Evolutionary conservation across 2,113 vertebrate genomes (phyloP), one percentile per base, ranked within the genome.

Genomic region (Takifugu flavidus): DNA sequence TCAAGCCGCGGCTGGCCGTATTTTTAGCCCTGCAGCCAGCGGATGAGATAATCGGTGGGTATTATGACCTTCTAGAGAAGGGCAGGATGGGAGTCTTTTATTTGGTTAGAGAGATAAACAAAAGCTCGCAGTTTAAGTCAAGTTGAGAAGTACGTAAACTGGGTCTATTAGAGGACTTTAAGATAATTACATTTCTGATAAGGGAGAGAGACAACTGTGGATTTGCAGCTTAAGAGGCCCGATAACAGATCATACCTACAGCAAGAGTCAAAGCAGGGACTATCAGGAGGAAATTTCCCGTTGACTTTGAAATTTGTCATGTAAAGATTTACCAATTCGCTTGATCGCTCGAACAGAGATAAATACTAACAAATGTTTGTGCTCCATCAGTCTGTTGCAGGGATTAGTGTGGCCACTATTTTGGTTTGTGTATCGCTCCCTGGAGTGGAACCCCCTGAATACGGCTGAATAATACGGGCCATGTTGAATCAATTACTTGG

Each of bases 401-500:
- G 4, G 1, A 12, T 26, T n/a, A 13, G 13, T 61, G 63, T 65
- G 34, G 14, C 25, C 14, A 52, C 56, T 52, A 58, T 5, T 6
- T 54, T n/a, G 2, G 51, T 61, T 49, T 53, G 65, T 13, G 2
- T 62, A 13, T 27, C 51, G 42, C 57, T 56, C 45, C 10, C 6
- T 13, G 29, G 46, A 25, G 6, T 57, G 20, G 13, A 34, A 59
- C 68, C 57, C 54, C 56, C 29, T 43, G 53, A 55, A 59, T 42
- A 51, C 74, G 25, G 62, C 63, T 81, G 67, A 80, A 82, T 62
- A 72, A 82, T 73, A 76, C 80, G 74, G 53, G 65, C 70, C 20
- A 68, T 72, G 77, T 82, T 81, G 70, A 86, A 83, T 53, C 83
- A 87, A 88, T 89, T 87, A 88, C 80, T 82, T 56, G 75, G 63